Evolutionary conservation across 2,797 vertebrate genomes (phyloP).

Genomic region (Pogoniulus pusillus): DNA sequence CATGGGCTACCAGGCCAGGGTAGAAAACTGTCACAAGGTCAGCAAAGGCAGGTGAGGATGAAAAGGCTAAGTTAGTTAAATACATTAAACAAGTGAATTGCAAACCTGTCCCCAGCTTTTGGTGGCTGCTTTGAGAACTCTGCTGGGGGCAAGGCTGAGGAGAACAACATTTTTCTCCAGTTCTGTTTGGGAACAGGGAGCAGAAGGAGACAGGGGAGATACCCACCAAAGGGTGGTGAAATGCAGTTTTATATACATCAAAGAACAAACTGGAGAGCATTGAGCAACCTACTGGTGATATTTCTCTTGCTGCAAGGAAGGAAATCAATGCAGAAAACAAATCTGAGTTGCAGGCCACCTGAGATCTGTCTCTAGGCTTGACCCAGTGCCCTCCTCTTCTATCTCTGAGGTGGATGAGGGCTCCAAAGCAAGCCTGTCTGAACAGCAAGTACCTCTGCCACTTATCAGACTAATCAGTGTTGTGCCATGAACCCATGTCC

Average conservation of each 20-base stretch:
- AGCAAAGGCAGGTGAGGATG: neutral
- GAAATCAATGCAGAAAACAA: neutral
- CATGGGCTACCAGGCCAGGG: neutral
- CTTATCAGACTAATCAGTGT: neutral
- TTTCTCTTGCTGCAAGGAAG: neutral
- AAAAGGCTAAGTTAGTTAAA: neutral
- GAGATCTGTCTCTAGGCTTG: neutral
- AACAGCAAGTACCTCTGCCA: neutral
- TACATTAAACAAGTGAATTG: neutral
- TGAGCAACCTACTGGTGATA: neutral
- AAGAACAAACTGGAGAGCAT: neutral
- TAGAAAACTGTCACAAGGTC: neutral
- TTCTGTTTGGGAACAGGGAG: neutral
- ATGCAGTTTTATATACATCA: neutral
- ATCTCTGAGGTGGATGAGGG: neutral
- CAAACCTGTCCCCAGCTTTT: neutral
- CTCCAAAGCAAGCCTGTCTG: neutral
- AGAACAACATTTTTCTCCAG: neutral
- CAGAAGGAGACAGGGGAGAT: neutral
- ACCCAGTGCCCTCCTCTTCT: neutral
- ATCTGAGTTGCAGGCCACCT: neutral
- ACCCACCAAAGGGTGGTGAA: neutral
- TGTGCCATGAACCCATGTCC: neutral
- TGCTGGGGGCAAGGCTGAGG: neutral
- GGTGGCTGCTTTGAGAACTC: neutral